Percentiles rank a stretch among this genome's conserved stretches.
These are phyloP conservation scores for Drosophila sproati DNA, from an alignment of 1,140 invertebrate species.

Conservation along the genomic window DNA sequence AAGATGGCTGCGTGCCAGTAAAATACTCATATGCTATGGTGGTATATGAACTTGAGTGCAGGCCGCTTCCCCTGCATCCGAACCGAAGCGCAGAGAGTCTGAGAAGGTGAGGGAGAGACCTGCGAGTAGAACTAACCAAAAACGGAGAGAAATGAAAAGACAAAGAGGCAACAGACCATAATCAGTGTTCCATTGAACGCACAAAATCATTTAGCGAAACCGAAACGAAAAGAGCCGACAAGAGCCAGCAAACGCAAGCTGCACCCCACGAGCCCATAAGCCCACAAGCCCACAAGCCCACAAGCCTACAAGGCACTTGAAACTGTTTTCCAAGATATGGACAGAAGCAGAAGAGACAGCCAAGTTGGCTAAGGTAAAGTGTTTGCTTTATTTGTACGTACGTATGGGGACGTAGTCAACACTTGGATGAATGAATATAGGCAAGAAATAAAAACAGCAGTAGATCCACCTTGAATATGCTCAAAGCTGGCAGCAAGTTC, in stretches of 20 bases:
- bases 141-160: conserved; percentile 59
- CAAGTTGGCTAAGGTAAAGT: conserved; percentile 74
- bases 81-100: not conserved
- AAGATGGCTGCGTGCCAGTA: conserved; percentile 75
- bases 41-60: conserved; percentile 78
- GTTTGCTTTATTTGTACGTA: conserved; percentile 60
- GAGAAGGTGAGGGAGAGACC: not conserved
- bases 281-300: conserved; percentile 33
- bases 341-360: conserved; percentile 26
- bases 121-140: conserved; percentile 58
- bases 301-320: conserved; percentile 60
- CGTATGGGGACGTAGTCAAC: conserved; percentile 46
- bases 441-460: conserved; percentile 33
- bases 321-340: conserved; percentile 72
- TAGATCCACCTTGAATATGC: conserved; percentile 48
- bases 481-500: conserved; percentile 69
- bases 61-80: conserved; percentile 5
- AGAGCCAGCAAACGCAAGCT: conserved; percentile 40
- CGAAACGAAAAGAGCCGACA: conserved; percentile 62
- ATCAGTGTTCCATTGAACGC: conserved; percentile 84
- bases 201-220: conserved; percentile 85
- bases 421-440: conserved; percentile 80
- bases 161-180: conserved; percentile 75
- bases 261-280: conserved; percentile 67
- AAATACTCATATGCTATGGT: conserved; percentile 39